Conservation (phyloP, 2,888 invertebrate genomes). For the Tridacna crocea region DNA sequence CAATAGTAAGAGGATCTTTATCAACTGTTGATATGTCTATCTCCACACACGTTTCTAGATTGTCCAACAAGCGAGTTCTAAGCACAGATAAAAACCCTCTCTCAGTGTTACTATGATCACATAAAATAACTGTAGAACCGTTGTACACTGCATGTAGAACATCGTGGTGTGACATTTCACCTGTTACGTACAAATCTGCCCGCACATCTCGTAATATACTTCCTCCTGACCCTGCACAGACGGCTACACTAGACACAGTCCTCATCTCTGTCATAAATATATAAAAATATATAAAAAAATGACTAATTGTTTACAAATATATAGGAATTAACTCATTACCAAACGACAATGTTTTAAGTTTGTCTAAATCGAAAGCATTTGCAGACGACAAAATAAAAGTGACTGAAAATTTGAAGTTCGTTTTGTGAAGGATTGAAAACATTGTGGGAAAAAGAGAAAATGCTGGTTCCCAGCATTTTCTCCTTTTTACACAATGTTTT, state of each 20-base stretch:
- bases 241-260: constrained; percentile 87
- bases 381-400: no score
- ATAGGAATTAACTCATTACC: no score
- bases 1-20: neutral
- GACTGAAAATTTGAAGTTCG: no score
- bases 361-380: no score
- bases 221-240: constrained; percentile 96
- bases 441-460: no score
- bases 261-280: constrained; percentile 3
- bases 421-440: no score
- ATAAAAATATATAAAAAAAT: no score
- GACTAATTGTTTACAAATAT: no score
- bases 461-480: no score
- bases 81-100: constrained; percentile 92
- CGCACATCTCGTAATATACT: constrained; percentile 89
- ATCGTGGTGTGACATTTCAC: constrained; percentile 98
- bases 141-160: constrained; percentile 93
- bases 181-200: constrained; percentile 93
- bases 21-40: constrained; percentile 2
- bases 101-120: constrained; percentile 97
- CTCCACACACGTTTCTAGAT: constrained; percentile 84
- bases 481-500: no score
- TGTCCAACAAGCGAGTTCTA: constrained; percentile 77
- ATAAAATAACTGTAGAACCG: constrained; percentile 92
- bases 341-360: no score